These are phyloP conservation scores for Glyphotaelius pellucidus DNA, from an alignment of 2,888 invertebrate genomes.

Conservation along the genomic window DNA sequence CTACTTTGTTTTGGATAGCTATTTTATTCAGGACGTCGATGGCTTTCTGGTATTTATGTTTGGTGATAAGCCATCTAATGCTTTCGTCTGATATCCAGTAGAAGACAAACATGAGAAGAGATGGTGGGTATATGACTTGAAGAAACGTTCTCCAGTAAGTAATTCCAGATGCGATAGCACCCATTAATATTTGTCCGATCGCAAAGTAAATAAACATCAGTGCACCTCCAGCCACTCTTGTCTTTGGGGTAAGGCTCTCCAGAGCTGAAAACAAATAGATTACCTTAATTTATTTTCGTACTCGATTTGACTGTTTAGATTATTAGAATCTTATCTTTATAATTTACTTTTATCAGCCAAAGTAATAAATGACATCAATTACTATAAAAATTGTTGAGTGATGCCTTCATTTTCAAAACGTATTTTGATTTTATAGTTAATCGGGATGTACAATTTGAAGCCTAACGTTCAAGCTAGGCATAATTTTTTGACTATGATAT, in stretches of 20 bases:
- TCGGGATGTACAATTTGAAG: neutral
- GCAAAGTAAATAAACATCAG: conserved; percentile 69
- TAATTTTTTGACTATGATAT: neutral
- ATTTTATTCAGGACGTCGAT: conserved; percentile 80
- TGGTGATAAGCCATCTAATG: conserved; percentile 84
- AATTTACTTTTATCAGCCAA: neutral
- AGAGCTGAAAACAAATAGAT: conserved; percentile 54
- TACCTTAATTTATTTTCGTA: too few relatives aligned
- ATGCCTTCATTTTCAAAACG: neutral
- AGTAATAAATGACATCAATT: neutral
- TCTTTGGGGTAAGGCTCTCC: conserved; percentile 59
- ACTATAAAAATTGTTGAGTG: neutral
- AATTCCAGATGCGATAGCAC: conserved; percentile 80
- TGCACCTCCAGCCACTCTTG: conserved; percentile 57
- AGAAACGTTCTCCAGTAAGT: conserved; percentile 82
- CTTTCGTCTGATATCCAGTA: conserved; percentile 82
- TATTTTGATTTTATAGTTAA: neutral
- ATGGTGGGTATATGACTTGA: conserved; percentile 80
- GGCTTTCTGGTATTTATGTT: conserved; percentile 82
- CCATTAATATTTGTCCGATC: conserved; percentile 80
- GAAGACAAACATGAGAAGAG: conserved; percentile 79
- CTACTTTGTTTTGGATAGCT: conserved; percentile 80
- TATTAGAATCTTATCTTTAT: too few relatives aligned
- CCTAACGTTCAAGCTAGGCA: neutral
- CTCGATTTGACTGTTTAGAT: too few relatives aligned